These are phyloP conservation scores for Zeus faber DNA, from an alignment of 2,113 vertebrate genomes.

Conservation along the genomic window DNA sequence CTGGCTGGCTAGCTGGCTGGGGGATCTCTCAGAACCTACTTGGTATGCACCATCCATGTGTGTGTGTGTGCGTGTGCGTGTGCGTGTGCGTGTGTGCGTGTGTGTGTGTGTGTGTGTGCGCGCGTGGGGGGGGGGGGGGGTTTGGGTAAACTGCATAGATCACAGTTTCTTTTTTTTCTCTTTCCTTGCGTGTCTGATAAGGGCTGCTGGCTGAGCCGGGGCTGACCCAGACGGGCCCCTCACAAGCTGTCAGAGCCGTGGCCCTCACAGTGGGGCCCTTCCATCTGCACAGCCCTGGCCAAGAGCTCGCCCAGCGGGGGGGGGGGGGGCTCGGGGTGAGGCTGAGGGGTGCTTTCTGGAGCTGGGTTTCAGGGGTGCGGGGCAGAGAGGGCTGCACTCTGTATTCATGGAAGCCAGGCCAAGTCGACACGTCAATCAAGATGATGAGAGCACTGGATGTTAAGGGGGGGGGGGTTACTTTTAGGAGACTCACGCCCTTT, in stretches of 20 bases:
- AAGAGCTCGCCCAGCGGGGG: conserved; percentile 4
- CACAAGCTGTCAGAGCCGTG: conserved; percentile 78
- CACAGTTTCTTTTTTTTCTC: conserved; percentile 59
- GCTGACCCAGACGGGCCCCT: conserved; percentile 71
- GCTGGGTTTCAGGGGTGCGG: conserved; percentile 38
- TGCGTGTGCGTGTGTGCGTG: conserved; percentile 26
- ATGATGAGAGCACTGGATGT: conserved; percentile 34
- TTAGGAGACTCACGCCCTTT: conserved; percentile 4
- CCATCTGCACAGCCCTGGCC: conserved; percentile 65
- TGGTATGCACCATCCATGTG: conserved; percentile 71
- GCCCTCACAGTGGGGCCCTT: conserved; percentile 73
- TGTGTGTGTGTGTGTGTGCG: conserved; percentile 39
- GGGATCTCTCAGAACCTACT: conserved; percentile 72
- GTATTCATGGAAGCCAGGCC: conserved; percentile 49
- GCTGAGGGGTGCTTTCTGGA: conserved; percentile 51
- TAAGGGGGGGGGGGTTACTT: background rate
- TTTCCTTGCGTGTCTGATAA: conserved; percentile 73
- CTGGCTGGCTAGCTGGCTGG: conserved; percentile 63
- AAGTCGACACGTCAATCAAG: conserved; percentile 21
- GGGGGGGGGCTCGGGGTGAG: conserved; percentile 60
- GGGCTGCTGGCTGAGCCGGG: conserved; percentile 66
- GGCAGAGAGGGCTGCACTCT: conserved; percentile 47
- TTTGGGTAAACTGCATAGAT: conserved; percentile 44
- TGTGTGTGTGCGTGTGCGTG: conserved; percentile 20
- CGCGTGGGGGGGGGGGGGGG: background rate